Base-by-base conservation (phyloP, 2,797 vertebrate genomes). In the Gouania willdenowi region DNA sequence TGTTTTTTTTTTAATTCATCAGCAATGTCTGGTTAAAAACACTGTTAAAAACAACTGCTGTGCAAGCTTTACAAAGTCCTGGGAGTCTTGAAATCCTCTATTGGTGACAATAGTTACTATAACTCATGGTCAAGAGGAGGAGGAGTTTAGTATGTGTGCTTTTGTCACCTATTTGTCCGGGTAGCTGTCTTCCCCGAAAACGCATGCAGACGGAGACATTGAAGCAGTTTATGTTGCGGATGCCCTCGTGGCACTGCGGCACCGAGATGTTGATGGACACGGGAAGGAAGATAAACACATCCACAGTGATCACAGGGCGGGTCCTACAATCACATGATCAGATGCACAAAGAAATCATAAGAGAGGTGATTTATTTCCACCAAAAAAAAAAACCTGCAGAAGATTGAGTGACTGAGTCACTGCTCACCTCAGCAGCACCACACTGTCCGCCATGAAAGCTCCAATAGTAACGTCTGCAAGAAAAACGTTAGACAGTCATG, bases 261-360 rank as follows among this genome's bases (percentile, higher is more conserved):
- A 92, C 90, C 0, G 95, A 91, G 82, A 99, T 98, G 83, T 99
- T 97, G 86, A 98, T 95, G 57, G 94, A 95, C 1, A 38, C 14
- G 0, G 96, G 97, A 53, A 98, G 87, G 68, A 92, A 90, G 79
- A 98, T 94, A 67, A 87, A 76, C 34, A 92, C 77, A 1, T 93
- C 91, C 85, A 98, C 65, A 0, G 93, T 94, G 67, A 99, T 92
- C 51, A 99, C 93, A 2, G 96, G 93, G 42, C 91, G 91, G 0
- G 95, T 89, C 75, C 97, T 98, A 17, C 23, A 51, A 45, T 67
- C 46, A 43, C 50, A 79, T 17, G 53, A 39, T 61, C 21, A 21
- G 8, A n/a, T n/a, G 41, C 40, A 57, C 40, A 39, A 34, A 37
- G 37, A 38, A 40, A 42, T 18, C 26, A 21, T 2, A 33, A 50